Evolutionary conservation across 30 jellyfish, hydroid and myxozoan genomes (phyloP), one percentile per base, ranked within the genome.

Genomic region (Cassiopea andromeda): DNA sequence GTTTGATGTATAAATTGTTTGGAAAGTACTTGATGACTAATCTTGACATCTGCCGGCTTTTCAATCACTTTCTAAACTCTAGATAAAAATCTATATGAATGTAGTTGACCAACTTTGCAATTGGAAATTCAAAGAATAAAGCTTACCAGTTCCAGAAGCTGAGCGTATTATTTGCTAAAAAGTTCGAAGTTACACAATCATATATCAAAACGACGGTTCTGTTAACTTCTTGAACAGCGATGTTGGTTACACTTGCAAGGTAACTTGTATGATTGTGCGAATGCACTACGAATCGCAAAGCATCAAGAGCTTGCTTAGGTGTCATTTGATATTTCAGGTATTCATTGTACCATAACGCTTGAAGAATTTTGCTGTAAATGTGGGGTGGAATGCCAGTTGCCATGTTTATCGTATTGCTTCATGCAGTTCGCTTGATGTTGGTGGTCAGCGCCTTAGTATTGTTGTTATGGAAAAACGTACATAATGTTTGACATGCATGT

Each of bases 61-160:
- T 27, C 38, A 27, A 27, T 27, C 38, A 27, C 38, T 27, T 27
- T 27, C 38, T 27, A 27, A 27, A 27, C 38, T 27, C 38, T 27
- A 27, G 38, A 27, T 27, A 27, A 27, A 27, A 27, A 27, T 27
- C 38, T 27, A 27, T 27, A 27, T 27, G 38, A 27, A 27, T 27
- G 38, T 27, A 27, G 38, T 27, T 27, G 38, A 27, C 38, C 38
- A 27, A 27, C 38, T 27, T 27, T 27, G 38, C 38, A 27, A 27
- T 27, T 27, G 38, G 38, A 58, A 58, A 58, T 58, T 14, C 14
- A 14, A 58, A 14, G 14, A 58, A 14, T 58, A 14, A 7, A 58
- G 68, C 68, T 58, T 46, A 73, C 59, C 82, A 73, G 19, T 4
- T 73, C 82, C 82, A 73, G 59, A 73, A 46, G 3, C 12, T 60